A percentile compares a stretch with the other conserved stretches of the same genome.
Conservation (phyloP, 2,797 vertebrate genomes). For the Numenius phaeopus region DNA sequence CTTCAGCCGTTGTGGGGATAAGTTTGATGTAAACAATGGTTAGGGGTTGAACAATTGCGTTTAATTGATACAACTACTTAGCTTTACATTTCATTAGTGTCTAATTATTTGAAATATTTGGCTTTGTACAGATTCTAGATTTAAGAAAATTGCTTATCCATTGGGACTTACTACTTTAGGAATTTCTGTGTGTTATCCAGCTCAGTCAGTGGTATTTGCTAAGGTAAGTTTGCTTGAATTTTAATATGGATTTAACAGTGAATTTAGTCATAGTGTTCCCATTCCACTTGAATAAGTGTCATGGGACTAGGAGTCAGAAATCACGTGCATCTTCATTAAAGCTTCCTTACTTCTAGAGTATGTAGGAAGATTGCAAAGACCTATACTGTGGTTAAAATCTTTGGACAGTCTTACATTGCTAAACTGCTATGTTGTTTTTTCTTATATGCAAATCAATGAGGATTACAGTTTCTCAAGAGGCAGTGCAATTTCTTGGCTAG, state of each 20-base stretch:
- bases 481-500: not conserved
- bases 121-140: constrained; percentile 82
- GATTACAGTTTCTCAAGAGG: not conserved
- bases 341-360: not conserved
- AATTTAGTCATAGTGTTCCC: not conserved
- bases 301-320: not conserved
- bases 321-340: not conserved
- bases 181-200: constrained; percentile 89
- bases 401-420: not conserved
- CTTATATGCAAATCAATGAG: not conserved
- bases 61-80: not conserved
- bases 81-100: not conserved
- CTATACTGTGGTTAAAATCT: not conserved
- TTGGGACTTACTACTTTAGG: constrained; percentile 85
- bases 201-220: constrained; percentile 85
- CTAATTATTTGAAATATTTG: constrained; percentile 29
- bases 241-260: not conserved
- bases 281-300: not conserved
- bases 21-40: not conserved
- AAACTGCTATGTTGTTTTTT: not conserved
- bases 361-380: not conserved
- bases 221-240: constrained; percentile 84
- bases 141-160: constrained; percentile 86
- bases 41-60: not conserved
- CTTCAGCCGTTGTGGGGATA: not conserved